A percentile compares a stretch with the other conserved stretches of the same genome.
Evolutionary conservation across 2,888 invertebrate species (phyloP).

Genomic region (Caenorhabditis wallacei): DNA sequence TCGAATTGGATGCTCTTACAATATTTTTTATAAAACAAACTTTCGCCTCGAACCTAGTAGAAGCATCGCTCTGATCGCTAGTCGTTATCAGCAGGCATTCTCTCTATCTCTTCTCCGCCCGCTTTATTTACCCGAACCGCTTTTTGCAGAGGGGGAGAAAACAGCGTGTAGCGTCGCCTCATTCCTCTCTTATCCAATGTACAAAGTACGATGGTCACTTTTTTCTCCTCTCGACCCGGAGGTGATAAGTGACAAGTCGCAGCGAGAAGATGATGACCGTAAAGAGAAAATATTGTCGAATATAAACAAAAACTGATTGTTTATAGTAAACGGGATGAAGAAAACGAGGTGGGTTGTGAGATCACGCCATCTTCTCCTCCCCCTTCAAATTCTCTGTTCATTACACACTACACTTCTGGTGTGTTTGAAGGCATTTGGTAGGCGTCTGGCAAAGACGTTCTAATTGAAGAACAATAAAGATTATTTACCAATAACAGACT

Average conservation of each 20-base stretch:
- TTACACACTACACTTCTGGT: constrained; percentile 50
- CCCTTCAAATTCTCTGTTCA: constrained; percentile 13
- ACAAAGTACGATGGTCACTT: constrained; percentile 59
- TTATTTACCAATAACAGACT: constrained; percentile 42
- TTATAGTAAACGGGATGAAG: constrained; percentile 25
- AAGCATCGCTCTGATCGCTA: too few relatives aligned
- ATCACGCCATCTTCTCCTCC: constrained; percentile 58
- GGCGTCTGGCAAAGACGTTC: constrained; percentile 20
- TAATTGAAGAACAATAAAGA: background rate
- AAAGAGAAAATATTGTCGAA: background rate
- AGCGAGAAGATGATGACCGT: constrained; percentile 14
- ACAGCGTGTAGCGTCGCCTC: constrained; percentile 44
- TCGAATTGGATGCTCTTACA: too few relatives aligned
- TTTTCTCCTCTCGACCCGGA: background rate
- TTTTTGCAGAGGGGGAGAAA: constrained; percentile 18
- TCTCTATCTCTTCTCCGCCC: constrained; percentile 38
- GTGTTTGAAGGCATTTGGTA: constrained; percentile 15
- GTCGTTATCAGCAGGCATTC: constrained; percentile 34
- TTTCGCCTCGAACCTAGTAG: background rate
- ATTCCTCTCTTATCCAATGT: constrained; percentile 41
- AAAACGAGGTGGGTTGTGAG: constrained; percentile 30
- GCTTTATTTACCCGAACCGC: constrained; percentile 56
- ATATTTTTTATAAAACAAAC: too few relatives aligned
- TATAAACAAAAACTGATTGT: constrained; percentile 17
- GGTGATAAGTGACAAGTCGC: constrained; percentile 17